Conservation (phyloP, 2,113 vertebrate genomes). For the Tachysurus fulvidraco region DNA sequence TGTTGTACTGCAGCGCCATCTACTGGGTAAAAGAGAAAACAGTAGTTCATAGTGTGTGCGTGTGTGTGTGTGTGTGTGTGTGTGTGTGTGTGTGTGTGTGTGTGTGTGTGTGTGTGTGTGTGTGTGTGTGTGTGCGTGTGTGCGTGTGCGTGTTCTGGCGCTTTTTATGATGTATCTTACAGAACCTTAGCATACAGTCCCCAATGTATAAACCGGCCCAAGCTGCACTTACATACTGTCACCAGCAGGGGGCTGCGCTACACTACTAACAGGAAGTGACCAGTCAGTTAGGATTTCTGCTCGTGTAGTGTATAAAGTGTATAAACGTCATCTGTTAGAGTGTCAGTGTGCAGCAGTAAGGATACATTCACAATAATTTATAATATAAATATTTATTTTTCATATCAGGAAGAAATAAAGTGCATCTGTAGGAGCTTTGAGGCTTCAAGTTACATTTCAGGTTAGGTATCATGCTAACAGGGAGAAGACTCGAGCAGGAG, state of each 20-base stretch:
- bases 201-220: background rate
- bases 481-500: slow-evolving; percentile 54
- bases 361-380: background rate
- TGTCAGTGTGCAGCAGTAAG: background rate
- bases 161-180: background rate
- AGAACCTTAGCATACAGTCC: background rate
- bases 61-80: background rate
- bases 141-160: background rate
- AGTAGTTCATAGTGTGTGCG: background rate
- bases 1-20: slow-evolving; percentile 56
- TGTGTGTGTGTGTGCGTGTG: background rate
- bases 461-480: slow-evolving; percentile 5
- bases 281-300: background rate
- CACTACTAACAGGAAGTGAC: background rate
- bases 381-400: slow-evolving; percentile 68
- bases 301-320: background rate
- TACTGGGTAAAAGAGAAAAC: slow-evolving; percentile 47
- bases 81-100: background rate
- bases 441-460: slow-evolving; percentile 37
- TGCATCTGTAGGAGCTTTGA: slow-evolving; percentile 53
- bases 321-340: background rate
- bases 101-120: background rate
- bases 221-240: background rate
- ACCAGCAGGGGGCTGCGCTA: background rate
- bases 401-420: slow-evolving; percentile 63